Conservation (phyloP, 2,113 vertebrate genomes). For the Ailuropoda melanoleuca region DNA sequence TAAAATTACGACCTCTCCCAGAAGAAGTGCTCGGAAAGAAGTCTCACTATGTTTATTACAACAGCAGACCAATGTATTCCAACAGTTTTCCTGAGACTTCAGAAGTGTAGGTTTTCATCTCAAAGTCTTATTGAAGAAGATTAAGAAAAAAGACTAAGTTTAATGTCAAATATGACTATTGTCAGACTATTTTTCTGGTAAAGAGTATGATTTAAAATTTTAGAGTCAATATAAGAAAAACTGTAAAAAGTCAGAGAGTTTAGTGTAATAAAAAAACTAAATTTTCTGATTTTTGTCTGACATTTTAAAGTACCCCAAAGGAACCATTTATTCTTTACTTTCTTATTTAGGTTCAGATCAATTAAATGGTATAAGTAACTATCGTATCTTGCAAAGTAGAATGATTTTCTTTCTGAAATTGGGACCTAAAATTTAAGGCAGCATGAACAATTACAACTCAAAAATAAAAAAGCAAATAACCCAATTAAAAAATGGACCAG, state of each 20-base stretch:
- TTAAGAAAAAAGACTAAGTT: neutral
- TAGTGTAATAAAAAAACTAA: neutral
- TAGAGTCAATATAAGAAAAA: neutral
- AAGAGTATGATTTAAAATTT: neutral
- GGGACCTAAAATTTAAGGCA: neutral
- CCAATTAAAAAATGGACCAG: neutral
- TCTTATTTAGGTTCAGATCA: neutral
- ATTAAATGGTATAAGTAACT: conserved; percentile 6
- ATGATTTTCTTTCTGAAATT: conserved; percentile 4
- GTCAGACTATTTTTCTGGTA: neutral
- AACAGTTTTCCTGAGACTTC: neutral
- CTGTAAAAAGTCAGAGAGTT: neutral
- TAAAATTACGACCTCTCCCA: neutral
- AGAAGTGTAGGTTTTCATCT: neutral
- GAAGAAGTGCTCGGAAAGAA: neutral
- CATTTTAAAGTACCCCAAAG: neutral
- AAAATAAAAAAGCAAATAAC: neutral
- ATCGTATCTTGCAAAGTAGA: neutral
- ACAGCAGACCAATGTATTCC: neutral
- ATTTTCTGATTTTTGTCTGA: neutral
- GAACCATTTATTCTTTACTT: neutral
- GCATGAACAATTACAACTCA: neutral
- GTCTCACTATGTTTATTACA: neutral
- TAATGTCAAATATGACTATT: neutral
- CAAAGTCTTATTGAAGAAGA: neutral